Percentiles rank a stretch among this genome's conserved stretches.
Evolutionary conservation across 2,888 invertebrate genomes (phyloP).

Genomic region (Stenotaenia linearis): DNA sequence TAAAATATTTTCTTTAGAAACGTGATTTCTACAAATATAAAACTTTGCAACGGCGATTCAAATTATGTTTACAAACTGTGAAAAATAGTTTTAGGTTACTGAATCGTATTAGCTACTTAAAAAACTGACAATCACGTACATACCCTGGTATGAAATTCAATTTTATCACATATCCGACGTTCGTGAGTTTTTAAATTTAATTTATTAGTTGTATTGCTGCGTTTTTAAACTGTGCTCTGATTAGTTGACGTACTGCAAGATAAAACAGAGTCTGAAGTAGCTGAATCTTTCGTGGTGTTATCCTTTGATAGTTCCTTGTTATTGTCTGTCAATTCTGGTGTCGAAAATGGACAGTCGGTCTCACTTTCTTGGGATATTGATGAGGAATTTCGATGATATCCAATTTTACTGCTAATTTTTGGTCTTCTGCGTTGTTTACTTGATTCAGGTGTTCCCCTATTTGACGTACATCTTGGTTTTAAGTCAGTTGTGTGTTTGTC

Average conservation of each 20-base stretch:
- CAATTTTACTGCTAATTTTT: background rate
- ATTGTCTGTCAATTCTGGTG: background rate
- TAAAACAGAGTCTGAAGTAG: background rate
- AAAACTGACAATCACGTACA: background rate
- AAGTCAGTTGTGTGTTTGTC: background rate
- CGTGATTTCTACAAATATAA: background rate
- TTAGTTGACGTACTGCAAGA: background rate
- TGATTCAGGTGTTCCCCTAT: background rate
- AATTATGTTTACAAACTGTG: background rate
- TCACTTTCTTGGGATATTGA: conserved; percentile 27
- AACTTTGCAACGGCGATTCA: background rate
- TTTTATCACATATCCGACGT: background rate
- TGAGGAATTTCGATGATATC: background rate
- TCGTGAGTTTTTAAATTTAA: too few species aligned
- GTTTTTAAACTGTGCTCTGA: background rate
- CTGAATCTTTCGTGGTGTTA: background rate
- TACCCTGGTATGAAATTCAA: background rate
- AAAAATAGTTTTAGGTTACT: background rate
- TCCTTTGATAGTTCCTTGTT: background rate
- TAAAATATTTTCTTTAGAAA: background rate
- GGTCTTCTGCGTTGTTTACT: background rate
- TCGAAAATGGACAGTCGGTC: background rate
- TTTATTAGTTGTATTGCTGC: background rate
- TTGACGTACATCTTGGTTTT: background rate
- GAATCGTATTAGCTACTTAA: background rate